A percentile compares a stretch with the other conserved stretches of the same genome.
phyloP scores from a whole-genome alignment of 1,140 invertebrate genomes.

The Eufriesea mexicana region DNA sequence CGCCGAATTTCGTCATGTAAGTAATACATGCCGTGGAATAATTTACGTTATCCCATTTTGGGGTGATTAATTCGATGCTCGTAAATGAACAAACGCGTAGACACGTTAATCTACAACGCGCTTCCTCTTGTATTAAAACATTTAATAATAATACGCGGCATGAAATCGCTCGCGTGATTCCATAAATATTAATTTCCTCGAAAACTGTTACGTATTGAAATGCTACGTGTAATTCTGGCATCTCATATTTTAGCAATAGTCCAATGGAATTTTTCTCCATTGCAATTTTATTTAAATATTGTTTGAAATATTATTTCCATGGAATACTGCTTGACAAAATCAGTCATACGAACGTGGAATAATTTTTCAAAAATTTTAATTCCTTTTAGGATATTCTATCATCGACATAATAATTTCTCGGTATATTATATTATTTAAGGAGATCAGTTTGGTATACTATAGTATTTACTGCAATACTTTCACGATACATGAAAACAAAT shows the following conservation, averaged over 20 bases:
- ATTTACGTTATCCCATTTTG: slow-evolving; percentile 15
- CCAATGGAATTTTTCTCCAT: too few relatives aligned
- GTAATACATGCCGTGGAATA: slow-evolving; percentile 19
- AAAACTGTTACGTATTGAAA: background rate
- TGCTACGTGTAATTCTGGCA: background rate
- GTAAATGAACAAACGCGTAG: background rate
- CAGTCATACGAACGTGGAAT: too few relatives aligned
- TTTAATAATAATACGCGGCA: background rate
- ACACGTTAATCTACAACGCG: slow-evolving; percentile 16
- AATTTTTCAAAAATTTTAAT: too few relatives aligned
- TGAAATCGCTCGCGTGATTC: background rate
- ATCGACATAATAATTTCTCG: too few relatives aligned
- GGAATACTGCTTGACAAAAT: too few relatives aligned
- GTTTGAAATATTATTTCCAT: too few relatives aligned
- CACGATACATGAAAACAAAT: too few relatives aligned
- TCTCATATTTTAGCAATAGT: background rate
- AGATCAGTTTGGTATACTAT: too few relatives aligned
- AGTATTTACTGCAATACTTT: too few relatives aligned
- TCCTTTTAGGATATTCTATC: too few relatives aligned
- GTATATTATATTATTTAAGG: too few relatives aligned
- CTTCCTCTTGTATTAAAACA: slow-evolving; percentile 10
- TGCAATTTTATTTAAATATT: too few relatives aligned
- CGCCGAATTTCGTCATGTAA: background rate
- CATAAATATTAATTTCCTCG: slow-evolving; percentile 14
- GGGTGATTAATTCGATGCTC: slow-evolving; percentile 19